Evolutionary conservation across 2,888 invertebrate genomes (phyloP).

Genomic region (Drosophila greeni): DNA sequence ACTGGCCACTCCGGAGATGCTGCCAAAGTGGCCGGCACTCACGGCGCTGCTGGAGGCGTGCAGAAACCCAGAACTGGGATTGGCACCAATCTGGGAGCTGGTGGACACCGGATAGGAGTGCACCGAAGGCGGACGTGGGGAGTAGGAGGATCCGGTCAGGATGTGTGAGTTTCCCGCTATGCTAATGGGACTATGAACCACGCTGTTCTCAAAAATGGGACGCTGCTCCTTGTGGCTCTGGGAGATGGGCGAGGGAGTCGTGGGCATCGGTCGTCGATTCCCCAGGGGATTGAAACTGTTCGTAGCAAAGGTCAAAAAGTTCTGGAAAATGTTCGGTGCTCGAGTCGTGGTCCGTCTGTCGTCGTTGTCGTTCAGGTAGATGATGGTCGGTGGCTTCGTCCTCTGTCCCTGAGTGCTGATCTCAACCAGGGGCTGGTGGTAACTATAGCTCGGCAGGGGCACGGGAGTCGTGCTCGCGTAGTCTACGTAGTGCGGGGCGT

Average conservation of each 20-base stretch:
- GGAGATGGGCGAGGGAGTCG: conserved; percentile 48
- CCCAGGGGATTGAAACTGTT: conserved; percentile 56
- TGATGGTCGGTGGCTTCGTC: conserved; percentile 77
- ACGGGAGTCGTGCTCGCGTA: conserved; percentile 60
- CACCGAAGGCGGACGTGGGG: conserved; percentile 45
- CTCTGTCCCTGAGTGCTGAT: conserved; percentile 47
- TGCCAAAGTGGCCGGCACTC: conserved; percentile 71
- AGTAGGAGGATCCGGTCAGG: conserved; percentile 24
- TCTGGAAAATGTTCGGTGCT: conserved; percentile 74
- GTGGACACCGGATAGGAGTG: conserved; percentile 49
- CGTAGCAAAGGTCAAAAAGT: conserved; percentile 69
- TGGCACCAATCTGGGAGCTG: conserved; percentile 43
- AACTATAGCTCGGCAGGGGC: conserved; percentile 49
- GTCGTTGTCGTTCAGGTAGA: conserved; percentile 75
- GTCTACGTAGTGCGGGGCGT: conserved; percentile 58
- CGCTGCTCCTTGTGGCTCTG: conserved; percentile 44
- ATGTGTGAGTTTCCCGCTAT: conserved; percentile 24
- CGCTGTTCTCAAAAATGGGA: conserved; percentile 38
- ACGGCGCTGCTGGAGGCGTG: conserved; percentile 73
- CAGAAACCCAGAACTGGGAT: conserved; percentile 50
- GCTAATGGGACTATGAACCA: conserved; percentile 58
- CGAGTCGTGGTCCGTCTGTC: conserved; percentile 64
- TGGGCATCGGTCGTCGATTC: conserved; percentile 43
- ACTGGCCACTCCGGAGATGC: conserved; percentile 72
- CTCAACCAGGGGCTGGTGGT: conserved; percentile 51